Percentiles rank a stretch among this genome's conserved stretches.
Evolutionary conservation across 2,797 vertebrate species (phyloP).

Genomic region (Tokudaia muenninki): DNA sequence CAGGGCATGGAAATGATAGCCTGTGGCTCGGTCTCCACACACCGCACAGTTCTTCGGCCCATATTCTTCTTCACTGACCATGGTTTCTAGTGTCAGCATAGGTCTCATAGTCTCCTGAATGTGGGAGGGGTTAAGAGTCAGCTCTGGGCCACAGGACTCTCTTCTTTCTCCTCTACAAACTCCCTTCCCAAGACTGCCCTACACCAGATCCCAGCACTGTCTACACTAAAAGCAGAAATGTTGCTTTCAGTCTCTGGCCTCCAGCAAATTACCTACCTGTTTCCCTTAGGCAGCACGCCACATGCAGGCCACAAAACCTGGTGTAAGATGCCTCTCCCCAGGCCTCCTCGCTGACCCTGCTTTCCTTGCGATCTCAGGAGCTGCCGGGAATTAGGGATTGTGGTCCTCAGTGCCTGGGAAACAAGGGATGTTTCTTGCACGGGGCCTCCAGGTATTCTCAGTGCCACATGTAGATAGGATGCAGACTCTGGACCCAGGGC

Average conservation of each 20-base stretch:
- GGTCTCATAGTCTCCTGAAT: background rate
- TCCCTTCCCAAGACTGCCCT: background rate
- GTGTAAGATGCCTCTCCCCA: background rate
- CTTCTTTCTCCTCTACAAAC: background rate
- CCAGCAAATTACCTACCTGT: conserved; percentile 13
- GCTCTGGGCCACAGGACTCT: background rate
- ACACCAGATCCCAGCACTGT: background rate
- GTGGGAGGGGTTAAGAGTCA: background rate
- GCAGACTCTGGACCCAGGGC: conserved; percentile 77
- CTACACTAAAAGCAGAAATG: background rate
- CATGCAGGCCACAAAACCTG: background rate
- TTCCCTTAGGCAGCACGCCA: background rate
- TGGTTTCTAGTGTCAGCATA: background rate
- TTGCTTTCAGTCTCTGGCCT: background rate
- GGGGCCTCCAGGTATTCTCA: background rate
- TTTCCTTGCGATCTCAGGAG: background rate
- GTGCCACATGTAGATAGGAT: background rate
- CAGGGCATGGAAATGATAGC: conserved; percentile 87
- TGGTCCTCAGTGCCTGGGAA: background rate
- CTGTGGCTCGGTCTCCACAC: conserved; percentile 85
- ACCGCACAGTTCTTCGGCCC: conserved; percentile 83
- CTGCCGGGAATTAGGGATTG: background rate
- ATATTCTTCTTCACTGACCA: background rate
- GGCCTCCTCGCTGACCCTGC: too few species aligned
- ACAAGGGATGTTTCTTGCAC: background rate